Evolutionary conservation across 2,888 invertebrate genomes (phyloP).

Genomic region (Rotaria sp.): DNA sequence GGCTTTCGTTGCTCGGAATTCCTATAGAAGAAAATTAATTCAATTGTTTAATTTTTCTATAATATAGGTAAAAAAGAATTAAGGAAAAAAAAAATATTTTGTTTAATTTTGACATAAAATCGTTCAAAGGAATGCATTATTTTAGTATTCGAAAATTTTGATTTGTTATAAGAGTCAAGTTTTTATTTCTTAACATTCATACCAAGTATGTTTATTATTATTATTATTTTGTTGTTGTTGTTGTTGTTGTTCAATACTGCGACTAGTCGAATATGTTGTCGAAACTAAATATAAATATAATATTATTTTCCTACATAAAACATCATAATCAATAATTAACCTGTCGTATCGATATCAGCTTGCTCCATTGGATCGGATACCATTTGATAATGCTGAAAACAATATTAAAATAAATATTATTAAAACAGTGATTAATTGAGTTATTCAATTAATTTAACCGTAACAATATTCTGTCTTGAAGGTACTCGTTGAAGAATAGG

Average conservation of each 20-base stretch:
- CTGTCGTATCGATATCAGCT: not conserved
- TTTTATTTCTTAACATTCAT: not conserved
- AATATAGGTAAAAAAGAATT: no score
- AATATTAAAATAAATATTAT: not conserved
- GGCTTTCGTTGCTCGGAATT: not conserved
- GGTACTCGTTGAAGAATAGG: not conserved
- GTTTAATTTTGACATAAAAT: no score
- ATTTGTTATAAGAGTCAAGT: no score
- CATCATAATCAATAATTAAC: not conserved
- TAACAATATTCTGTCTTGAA: not conserved
- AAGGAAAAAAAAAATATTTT: no score
- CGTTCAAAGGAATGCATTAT: no score
- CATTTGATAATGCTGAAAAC: not conserved
- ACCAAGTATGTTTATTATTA: not conserved
- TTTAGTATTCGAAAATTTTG: no score
- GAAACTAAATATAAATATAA: not conserved
- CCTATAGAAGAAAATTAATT: not conserved
- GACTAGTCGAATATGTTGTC: not conserved
- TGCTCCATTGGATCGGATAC: not conserved
- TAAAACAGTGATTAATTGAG: no score
- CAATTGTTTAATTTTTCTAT: no score
- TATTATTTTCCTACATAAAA: not conserved
- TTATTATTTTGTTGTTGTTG: not conserved
- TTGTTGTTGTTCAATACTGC: not conserved
- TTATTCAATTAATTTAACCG: not conserved